phyloP scores from a whole-genome alignment of 2,888 invertebrate genomes.

The Chrysolina americana region DNA sequence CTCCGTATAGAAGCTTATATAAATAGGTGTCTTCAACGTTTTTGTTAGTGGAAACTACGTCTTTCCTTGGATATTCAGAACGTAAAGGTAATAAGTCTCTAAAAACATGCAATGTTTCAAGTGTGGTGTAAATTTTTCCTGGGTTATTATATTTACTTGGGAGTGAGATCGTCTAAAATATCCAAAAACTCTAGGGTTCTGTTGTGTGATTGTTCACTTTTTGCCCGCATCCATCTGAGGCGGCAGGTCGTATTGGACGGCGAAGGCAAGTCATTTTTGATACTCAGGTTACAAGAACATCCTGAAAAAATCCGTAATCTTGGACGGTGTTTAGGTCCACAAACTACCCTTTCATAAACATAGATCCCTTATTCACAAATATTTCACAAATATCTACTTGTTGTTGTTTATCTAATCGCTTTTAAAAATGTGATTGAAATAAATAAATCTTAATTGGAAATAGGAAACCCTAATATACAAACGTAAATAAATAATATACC shows the following conservation, averaged over 20 bases:
- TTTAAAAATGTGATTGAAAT: too few relatives aligned
- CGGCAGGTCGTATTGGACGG: slow-evolving; percentile 46
- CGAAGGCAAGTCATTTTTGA: slow-evolving; percentile 43
- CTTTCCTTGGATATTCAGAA: slow-evolving; percentile 60
- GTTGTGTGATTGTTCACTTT: slow-evolving; percentile 42
- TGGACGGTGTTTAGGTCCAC: too few relatives aligned
- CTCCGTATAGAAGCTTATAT: slow-evolving; percentile 54
- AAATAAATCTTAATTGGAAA: too few relatives aligned
- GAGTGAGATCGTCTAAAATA: slow-evolving; percentile 60
- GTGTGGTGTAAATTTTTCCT: not conserved
- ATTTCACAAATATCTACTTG: too few relatives aligned
- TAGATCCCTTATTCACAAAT: too few relatives aligned
- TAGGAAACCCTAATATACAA: too few relatives aligned
- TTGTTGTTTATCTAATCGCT: too few relatives aligned
- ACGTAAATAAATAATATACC: too few relatives aligned
- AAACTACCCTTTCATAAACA: too few relatives aligned
- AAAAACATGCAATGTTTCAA: slow-evolving; percentile 9
- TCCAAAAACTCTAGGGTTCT: slow-evolving; percentile 54
- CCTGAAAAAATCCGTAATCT: not conserved
- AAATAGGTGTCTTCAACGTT: slow-evolving; percentile 53
- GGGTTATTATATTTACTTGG: slow-evolving; percentile 37
- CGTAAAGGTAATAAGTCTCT: slow-evolving; percentile 59
- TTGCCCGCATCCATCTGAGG: slow-evolving; percentile 51
- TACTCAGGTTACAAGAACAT: slow-evolving; percentile 18
- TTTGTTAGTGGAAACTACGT: slow-evolving; percentile 30